A percentile compares a stretch with the other conserved stretches of the same genome.
Conservation (phyloP, 2,888 invertebrate species). For the Orthonychiurus folsomi region DNA sequence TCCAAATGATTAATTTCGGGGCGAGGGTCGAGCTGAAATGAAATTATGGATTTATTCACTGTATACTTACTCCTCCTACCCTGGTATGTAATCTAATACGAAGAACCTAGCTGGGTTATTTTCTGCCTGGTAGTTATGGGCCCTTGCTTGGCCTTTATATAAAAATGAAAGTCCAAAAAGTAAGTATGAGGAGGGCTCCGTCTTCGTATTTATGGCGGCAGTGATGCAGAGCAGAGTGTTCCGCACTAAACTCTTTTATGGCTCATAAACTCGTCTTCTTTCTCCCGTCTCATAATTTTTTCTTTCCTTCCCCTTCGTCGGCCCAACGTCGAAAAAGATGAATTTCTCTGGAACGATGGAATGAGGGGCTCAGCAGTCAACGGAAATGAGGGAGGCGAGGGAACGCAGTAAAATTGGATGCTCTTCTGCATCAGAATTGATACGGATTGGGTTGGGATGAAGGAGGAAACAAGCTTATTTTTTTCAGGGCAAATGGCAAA, state of each 20-base stretch:
- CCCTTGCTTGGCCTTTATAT: too few species aligned
- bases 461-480: too few species aligned
- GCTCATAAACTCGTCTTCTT: conserved; percentile 1
- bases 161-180: background rate
- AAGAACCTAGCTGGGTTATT: too few species aligned
- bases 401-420: background rate
- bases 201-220: background rate
- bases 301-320: background rate
- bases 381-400: background rate
- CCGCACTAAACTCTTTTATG: conserved; percentile 1
- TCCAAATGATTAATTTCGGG: too few species aligned
- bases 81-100: too few species aligned
- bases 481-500: background rate
- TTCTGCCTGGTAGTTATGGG: too few species aligned
- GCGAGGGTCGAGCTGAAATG: too few species aligned
- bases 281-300: background rate
- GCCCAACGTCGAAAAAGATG: background rate
- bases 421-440: background rate
- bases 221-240: conserved; percentile 1
- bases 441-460: background rate
- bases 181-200: background rate
- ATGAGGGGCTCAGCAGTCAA: background rate
- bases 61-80: too few species aligned
- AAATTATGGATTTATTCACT: too few species aligned
- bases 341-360: background rate